phyloP scores from a whole-genome alignment of 2,797 vertebrate species.

The Gobio occitaniae region DNA sequence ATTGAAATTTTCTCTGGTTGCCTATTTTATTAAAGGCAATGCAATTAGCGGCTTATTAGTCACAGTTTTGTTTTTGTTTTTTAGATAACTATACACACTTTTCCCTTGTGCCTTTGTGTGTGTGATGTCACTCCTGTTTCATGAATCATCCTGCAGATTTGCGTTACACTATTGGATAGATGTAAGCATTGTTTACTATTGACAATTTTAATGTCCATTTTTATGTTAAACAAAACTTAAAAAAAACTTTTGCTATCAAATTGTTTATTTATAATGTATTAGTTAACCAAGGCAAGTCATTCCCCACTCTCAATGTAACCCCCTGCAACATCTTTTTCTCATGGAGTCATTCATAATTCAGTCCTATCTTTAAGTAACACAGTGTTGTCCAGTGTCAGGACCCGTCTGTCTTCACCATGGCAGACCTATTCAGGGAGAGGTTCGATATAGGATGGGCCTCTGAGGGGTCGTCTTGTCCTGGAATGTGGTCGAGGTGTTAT shows the following conservation, averaged over 20 bases:
- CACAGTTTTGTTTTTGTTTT: too few relatives aligned
- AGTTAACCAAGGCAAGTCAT: constrained; percentile 71
- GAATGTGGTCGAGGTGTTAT: not conserved
- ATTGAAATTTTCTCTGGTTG: too few relatives aligned
- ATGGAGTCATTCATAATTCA: constrained; percentile 76
- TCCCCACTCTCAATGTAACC: constrained; percentile 71
- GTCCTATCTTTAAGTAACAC: constrained; percentile 69
- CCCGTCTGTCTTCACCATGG: constrained; percentile 47
- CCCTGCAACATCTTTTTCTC: constrained; percentile 60
- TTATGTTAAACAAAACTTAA: not conserved
- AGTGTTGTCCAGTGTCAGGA: constrained; percentile 70
- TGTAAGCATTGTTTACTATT: not conserved
- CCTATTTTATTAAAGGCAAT: too few relatives aligned
- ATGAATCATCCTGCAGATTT: not conserved
- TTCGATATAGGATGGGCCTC: constrained; percentile 1
- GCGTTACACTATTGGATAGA: not conserved
- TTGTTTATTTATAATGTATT: not conserved
- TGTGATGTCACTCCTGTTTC: not conserved
- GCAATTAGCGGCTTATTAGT: too few relatives aligned
- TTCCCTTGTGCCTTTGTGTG: too few relatives aligned
- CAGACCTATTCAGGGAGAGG: not conserved
- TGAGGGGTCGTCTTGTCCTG: not conserved
- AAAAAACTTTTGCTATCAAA: not conserved
- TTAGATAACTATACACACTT: too few relatives aligned
- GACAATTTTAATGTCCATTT: not conserved